phyloP scores from a whole-genome alignment of 2,888 invertebrate species.

The Drosophila mimetica region DNA sequence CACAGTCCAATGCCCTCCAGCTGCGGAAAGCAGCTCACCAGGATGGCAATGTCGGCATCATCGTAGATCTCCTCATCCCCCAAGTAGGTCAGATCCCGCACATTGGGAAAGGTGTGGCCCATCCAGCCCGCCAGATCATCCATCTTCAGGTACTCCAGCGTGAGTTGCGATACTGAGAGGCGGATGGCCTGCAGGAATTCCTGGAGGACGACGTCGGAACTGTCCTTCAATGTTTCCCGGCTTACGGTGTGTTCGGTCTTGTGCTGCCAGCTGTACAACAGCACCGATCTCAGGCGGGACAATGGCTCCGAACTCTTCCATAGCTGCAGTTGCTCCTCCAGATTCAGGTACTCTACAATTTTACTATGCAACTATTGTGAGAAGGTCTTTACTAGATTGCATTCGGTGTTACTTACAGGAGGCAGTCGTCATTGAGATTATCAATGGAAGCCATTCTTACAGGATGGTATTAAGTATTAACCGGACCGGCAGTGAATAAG shows the following conservation, averaged over 20 bases:
- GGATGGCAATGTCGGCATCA: constrained; percentile 21
- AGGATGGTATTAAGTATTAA: too few relatives aligned
- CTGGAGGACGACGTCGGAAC: neutral
- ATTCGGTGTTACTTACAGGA: constrained; percentile 24
- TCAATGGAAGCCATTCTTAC: constrained; percentile 13
- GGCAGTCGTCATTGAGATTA: constrained; percentile 35
- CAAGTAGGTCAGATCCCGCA: constrained; percentile 15
- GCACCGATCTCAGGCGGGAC: constrained; percentile 12
- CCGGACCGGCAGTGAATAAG: neutral
- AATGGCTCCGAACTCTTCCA: constrained; percentile 29
- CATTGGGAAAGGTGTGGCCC: constrained; percentile 8
- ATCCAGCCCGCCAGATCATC: constrained; percentile 18
- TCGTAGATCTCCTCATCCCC: constrained; percentile 28
- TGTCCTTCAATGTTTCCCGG: neutral
- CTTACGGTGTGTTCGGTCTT: neutral
- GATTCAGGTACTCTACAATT: constrained; percentile 32
- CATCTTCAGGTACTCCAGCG: constrained; percentile 15
- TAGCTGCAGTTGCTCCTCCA: constrained; percentile 33
- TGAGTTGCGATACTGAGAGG: constrained; percentile 6
- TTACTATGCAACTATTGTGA: constrained; percentile 8
- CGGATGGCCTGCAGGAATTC: constrained; percentile 22
- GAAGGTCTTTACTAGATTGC: accelerated
- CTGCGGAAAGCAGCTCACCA: constrained; percentile 23
- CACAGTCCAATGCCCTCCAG: constrained; percentile 23
- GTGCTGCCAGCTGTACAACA: constrained; percentile 29